Evolutionary conservation across 2,888 invertebrate species (phyloP), one percentile per base, ranked within the genome.

Genomic region (Drosophila nr. medialis): DNA sequence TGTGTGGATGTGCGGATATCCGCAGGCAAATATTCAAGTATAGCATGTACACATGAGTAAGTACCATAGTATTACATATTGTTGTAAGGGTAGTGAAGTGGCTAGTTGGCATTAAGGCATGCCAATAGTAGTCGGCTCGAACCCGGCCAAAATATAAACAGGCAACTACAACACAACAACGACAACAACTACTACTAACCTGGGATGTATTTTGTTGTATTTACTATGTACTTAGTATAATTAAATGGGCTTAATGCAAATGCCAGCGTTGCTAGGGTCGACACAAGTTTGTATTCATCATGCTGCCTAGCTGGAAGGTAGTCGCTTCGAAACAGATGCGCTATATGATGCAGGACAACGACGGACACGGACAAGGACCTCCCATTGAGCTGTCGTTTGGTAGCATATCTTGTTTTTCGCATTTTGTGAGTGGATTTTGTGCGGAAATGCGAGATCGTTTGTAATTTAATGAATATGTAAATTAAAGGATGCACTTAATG

Each of bases 221-320:
- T 86, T 86, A 89, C 89, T 84, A 75, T 89, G 86, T 90, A 90
- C 90, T 86, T 90, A 89, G 89, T 89, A 90, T 86, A 86, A 86
- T 86, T 86, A 89, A 90, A 86, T 89, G 87, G 82, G 80, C 80
- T 81, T 88, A 85, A 85, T 87, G 86, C 86, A 90, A 90, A 89
- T 87, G 82, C 72, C 55, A 60, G 36, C 49, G 45, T 62, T 55
- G 54, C 27, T 62, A 10, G 10, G 53, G 18, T 24, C 54, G 36
- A 66, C 67, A 48, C 59, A 61, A 72, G 72, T 89, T 86, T 75
- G 75, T 86, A 83, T 86, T 86, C 87, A 89, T 86, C 89, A 80
- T 72, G 45, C 45, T 59, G 48, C 18, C 27, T n/a, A 27, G 38
- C n/a, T 13, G 2, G n/a, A 29, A 34, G 45, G 49, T 51, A 27